Evolutionary conservation across 2,888 invertebrate species (phyloP).

Genomic region (Aleiodes alternator): DNA sequence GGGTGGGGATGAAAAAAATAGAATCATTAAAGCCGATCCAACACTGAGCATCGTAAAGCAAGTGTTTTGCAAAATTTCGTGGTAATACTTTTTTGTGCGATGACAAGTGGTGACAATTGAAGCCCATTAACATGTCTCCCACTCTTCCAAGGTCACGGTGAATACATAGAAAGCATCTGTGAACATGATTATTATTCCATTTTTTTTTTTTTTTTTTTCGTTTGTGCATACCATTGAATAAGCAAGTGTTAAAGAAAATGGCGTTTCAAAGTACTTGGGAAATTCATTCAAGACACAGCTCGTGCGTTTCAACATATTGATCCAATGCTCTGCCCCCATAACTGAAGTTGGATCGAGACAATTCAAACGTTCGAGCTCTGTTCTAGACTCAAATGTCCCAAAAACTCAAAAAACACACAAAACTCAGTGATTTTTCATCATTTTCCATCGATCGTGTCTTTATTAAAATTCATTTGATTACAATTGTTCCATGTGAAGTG

Average conservation of each 20-base stretch:
- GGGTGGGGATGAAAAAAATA: slow-evolving; percentile 37
- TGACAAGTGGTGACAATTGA: slow-evolving; percentile 61
- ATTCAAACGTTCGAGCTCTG: neutral
- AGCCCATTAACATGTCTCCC: slow-evolving; percentile 63
- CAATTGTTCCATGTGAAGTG: neutral
- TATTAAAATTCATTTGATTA: no score
- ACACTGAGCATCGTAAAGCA: slow-evolving; percentile 72
- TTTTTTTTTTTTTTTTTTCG: neutral
- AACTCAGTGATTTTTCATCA: neutral
- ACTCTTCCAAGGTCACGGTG: slow-evolving; percentile 67
- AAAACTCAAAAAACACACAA: neutral
- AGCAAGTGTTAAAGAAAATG: slow-evolving; percentile 37
- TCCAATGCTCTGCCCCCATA: neutral
- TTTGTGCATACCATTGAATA: slow-evolving; percentile 70
- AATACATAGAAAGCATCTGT: slow-evolving; percentile 73
- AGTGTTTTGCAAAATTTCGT: slow-evolving; percentile 60
- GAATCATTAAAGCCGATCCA: slow-evolving; percentile 64
- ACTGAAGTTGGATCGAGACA: neutral
- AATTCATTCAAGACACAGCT: neutral
- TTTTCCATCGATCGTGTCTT: neutral
- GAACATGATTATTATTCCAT: slow-evolving; percentile 61
- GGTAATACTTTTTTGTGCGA: slow-evolving; percentile 64
- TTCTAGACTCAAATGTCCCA: neutral
- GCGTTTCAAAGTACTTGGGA: neutral
- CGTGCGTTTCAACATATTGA: slow-evolving; percentile 6